These are phyloP conservation scores for Rachycentron canadum DNA, from an alignment of 2,797 vertebrate genomes.

Conservation along the genomic window DNA sequence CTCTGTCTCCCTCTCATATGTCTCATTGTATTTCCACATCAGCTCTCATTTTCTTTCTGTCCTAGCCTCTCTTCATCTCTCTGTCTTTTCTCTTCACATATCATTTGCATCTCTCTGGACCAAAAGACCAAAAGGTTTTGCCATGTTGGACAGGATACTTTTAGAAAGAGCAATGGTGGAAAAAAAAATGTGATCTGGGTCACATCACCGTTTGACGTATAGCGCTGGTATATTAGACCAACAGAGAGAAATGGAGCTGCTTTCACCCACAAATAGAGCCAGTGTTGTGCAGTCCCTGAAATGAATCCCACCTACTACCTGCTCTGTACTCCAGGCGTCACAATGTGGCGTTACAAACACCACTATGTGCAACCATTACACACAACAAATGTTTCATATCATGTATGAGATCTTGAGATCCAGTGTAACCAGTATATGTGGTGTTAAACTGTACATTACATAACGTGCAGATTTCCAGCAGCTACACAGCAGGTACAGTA, in stretches of 20 bases:
- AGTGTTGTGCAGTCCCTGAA: conserved; percentile 51
- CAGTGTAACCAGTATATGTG: conserved; percentile 29
- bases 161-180: conserved; percentile 38
- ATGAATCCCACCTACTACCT: conserved; percentile 57
- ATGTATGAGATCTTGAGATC: conserved; percentile 45
- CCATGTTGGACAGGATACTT: conserved; percentile 48
- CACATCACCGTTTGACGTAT: conserved; percentile 73
- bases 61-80: conserved; percentile 38
- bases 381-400: conserved; percentile 20
- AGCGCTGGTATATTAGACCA: conserved; percentile 52
- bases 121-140: conserved; percentile 43
- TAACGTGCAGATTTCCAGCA: conserved; percentile 57
- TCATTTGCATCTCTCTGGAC: conserved; percentile 62
- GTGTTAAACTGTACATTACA: conserved; percentile 63
- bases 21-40: conserved; percentile 68
- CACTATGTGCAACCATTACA: conserved; percentile 28
- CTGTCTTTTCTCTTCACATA: conserved; percentile 40
- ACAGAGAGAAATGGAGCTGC: conserved; percentile 54
- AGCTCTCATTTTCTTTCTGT: conserved; percentile 51
- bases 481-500: conserved; percentile 55
- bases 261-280: conserved; percentile 57
- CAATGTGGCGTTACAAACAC: conserved; percentile 28
- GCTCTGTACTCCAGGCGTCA: conserved; percentile 58
- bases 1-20: conserved; percentile 61
- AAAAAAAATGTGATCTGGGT: conserved; percentile 67